Evolutionary conservation across 2,888 invertebrate genomes (phyloP).

Genomic region (Schizaphis graminum): DNA sequence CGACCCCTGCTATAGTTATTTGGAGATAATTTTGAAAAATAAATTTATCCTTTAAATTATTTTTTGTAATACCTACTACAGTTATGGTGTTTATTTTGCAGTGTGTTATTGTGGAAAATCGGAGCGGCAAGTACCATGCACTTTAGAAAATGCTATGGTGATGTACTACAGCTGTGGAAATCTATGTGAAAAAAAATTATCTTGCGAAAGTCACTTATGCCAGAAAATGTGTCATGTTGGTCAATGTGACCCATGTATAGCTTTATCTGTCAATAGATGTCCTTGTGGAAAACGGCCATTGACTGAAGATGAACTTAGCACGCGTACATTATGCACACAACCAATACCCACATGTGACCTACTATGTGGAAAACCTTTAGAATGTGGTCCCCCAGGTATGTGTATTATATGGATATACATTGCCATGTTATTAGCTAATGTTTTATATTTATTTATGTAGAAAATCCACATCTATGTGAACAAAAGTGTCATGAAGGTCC

Average conservation of each 20-base stretch:
- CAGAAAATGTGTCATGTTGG: constrained; percentile 78
- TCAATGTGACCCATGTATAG: constrained; percentile 75
- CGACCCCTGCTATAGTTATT: not conserved
- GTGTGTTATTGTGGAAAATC: constrained; percentile 81
- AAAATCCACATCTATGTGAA: constrained; percentile 79
- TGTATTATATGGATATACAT: not conserved
- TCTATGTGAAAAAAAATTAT: constrained; percentile 75
- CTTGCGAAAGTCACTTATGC: constrained; percentile 82
- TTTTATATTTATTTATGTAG: constrained; percentile 69
- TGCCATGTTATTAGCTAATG: not conserved
- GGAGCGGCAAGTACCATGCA: constrained; percentile 77
- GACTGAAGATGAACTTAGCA: constrained; percentile 70
- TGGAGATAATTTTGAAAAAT: not conserved
- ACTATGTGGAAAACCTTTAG: constrained; percentile 72
- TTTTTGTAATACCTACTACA: not conserved
- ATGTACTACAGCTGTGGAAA: constrained; percentile 74
- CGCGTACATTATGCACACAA: constrained; percentile 82
- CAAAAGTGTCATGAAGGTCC: constrained; percentile 79
- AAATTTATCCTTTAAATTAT: not conserved
- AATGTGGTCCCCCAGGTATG: constrained; percentile 72
- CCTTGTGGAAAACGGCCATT: constrained; percentile 82
- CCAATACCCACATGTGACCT: constrained; percentile 86
- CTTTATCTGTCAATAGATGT: constrained; percentile 77
- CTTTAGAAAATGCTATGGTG: constrained; percentile 72
- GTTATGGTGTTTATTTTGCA: constrained; percentile 69